These are phyloP conservation scores for Lepidurus packardi DNA, from an alignment of 1,140 invertebrate species.

Conservation along the genomic window DNA sequence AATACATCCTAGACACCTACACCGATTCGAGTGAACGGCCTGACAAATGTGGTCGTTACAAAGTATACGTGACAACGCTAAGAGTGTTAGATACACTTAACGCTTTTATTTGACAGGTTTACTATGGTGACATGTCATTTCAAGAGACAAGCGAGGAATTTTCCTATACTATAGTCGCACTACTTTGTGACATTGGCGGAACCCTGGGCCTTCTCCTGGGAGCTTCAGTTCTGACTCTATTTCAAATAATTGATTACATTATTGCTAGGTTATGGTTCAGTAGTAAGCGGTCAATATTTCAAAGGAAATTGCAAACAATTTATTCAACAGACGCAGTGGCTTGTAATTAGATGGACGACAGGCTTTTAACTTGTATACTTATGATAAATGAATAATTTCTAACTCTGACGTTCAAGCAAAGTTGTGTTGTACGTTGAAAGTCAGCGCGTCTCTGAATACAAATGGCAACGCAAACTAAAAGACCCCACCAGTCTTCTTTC, in stretches of 20 bases:
- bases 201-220: slow-evolving; percentile 43
- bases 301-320: not conserved
- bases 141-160: slow-evolving; percentile 40
- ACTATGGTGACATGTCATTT: slow-evolving; percentile 38
- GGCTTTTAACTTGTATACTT: not conserved
- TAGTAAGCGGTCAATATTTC: not conserved
- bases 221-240: slow-evolving; percentile 37
- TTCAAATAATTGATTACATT: not conserved
- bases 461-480: not conserved
- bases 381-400: not conserved
- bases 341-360: not conserved
- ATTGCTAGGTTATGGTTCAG: not conserved
- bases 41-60: slow-evolving; percentile 31
- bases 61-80: slow-evolving; percentile 10
- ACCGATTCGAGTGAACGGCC: slow-evolving; percentile 27
- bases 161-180: slow-evolving; percentile 39
- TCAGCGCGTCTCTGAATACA: not conserved
- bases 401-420: not conserved
- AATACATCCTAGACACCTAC: slow-evolving; percentile 27
- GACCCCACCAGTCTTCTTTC: not conserved
- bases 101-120: slow-evolving; percentile 17
- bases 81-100: not conserved
- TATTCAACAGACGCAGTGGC: not conserved
- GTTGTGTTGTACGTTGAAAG: not conserved
- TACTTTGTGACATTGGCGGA: slow-evolving; percentile 43